Conservation (phyloP, 2,797 vertebrate species). For the Cossypha caffra region DNA sequence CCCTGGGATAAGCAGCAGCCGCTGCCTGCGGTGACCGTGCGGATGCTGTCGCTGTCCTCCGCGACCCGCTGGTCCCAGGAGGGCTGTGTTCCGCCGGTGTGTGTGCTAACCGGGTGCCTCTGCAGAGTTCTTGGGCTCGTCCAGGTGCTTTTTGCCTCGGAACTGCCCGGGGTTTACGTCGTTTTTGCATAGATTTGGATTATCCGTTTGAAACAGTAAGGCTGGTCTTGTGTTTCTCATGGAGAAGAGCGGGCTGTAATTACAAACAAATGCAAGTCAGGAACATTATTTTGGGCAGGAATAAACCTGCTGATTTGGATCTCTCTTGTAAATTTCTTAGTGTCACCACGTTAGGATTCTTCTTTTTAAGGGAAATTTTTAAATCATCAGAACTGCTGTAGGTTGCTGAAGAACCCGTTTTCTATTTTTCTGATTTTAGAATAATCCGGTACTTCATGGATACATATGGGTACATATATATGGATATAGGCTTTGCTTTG, state of each 20-base stretch:
- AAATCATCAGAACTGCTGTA: background rate
- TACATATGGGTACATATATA: background rate
- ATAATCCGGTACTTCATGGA: background rate
- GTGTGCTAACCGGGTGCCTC: background rate
- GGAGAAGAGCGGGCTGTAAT: background rate
- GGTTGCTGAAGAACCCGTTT: background rate
- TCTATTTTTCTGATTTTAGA: background rate
- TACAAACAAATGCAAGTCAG: background rate
- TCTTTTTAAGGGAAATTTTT: background rate
- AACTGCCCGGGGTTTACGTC: background rate
- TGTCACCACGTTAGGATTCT: background rate
- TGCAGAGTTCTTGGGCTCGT: background rate
- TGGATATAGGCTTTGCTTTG: background rate
- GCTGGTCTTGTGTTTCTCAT: background rate
- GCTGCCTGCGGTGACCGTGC: fast-evolving
- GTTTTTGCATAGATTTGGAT: background rate
- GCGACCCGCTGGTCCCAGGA: background rate
- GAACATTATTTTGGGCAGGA: background rate
- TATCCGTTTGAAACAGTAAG: background rate
- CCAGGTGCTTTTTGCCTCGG: background rate
- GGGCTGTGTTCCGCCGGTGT: background rate
- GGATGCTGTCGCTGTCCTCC: background rate
- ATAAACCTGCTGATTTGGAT: background rate
- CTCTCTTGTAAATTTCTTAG: background rate
- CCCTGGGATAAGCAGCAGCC: background rate